phyloP scores from a whole-genome alignment of 2,113 vertebrate species.

The Brachirus orientalis region DNA sequence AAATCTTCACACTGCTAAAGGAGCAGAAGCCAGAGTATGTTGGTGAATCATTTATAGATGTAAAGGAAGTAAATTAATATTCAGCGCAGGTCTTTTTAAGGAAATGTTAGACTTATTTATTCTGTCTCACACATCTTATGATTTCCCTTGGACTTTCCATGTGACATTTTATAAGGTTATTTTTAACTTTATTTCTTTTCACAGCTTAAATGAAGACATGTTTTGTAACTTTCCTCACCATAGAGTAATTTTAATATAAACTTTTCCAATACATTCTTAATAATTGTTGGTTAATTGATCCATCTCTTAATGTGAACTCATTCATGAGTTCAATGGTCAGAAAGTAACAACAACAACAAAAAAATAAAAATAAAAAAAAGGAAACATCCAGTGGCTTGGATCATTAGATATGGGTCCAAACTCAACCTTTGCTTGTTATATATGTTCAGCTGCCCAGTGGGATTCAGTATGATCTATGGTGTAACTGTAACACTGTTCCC shows the following conservation, averaged over 20 bases:
- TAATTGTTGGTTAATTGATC: too few relatives aligned
- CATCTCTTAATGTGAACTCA: background rate
- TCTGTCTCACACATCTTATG: background rate
- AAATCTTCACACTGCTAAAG: too few relatives aligned
- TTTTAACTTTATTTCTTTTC: conserved; percentile 3
- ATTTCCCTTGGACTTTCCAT: conserved; percentile 2
- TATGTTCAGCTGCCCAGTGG: conserved; percentile 37
- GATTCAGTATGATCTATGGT: conserved; percentile 49
- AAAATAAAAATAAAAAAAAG: too few relatives aligned
- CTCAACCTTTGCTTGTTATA: conserved; percentile 46
- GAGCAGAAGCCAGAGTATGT: too few relatives aligned
- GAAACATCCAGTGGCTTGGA: conserved; percentile 1
- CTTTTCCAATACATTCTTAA: background rate
- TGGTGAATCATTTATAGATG: too few relatives aligned
- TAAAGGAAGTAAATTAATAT: background rate
- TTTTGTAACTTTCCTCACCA: conserved; percentile 4
- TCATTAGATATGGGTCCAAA: conserved; percentile 50
- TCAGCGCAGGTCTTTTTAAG: background rate
- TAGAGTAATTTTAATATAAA: background rate
- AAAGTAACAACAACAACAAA: background rate
- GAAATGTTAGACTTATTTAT: background rate
- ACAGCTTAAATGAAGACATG: background rate
- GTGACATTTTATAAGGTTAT: conserved; percentile 42
- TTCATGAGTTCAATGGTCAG: background rate
- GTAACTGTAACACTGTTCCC: conserved; percentile 38